Evolutionary conservation across 2,797 vertebrate genomes (phyloP).

Genomic region (Anisognathus igniventris): DNA sequence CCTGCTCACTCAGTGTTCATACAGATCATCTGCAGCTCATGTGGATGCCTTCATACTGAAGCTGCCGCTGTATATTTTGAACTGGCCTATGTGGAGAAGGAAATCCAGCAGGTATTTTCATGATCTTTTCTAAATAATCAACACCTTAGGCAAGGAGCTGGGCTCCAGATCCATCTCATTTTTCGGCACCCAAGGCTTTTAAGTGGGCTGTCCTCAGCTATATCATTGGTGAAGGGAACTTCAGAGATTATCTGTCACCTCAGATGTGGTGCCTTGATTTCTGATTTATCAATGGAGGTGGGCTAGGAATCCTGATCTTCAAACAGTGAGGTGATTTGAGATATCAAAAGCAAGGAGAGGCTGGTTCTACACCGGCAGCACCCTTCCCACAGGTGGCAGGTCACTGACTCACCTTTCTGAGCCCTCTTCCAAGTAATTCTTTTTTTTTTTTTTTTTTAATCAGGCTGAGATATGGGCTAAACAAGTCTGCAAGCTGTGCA

Average conservation of each 20-base stretch:
- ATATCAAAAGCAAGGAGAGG: neutral
- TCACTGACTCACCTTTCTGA: neutral
- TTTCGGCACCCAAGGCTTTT: neutral
- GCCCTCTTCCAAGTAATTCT: neutral
- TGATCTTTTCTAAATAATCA: neutral
- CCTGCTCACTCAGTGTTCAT: neutral
- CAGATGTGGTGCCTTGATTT: neutral
- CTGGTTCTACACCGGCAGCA: neutral
- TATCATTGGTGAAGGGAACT: neutral
- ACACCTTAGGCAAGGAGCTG: neutral
- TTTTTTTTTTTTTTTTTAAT: neutral
- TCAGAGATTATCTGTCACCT: neutral
- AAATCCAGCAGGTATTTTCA: neutral
- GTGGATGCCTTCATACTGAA: neutral
- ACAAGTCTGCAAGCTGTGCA: neutral
- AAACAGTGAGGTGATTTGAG: neutral
- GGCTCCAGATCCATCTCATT: neutral
- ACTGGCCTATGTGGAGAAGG: neutral
- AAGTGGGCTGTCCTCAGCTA: neutral
- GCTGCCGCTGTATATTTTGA: neutral
- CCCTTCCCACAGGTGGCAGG: neutral
- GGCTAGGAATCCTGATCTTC: neutral
- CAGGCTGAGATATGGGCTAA: neutral
- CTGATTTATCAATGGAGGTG: neutral
- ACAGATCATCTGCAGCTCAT: neutral